Evolutionary conservation across 2,888 invertebrate genomes (phyloP), one percentile per base, ranked within the genome.

Genomic region (Thecophora atra): DNA sequence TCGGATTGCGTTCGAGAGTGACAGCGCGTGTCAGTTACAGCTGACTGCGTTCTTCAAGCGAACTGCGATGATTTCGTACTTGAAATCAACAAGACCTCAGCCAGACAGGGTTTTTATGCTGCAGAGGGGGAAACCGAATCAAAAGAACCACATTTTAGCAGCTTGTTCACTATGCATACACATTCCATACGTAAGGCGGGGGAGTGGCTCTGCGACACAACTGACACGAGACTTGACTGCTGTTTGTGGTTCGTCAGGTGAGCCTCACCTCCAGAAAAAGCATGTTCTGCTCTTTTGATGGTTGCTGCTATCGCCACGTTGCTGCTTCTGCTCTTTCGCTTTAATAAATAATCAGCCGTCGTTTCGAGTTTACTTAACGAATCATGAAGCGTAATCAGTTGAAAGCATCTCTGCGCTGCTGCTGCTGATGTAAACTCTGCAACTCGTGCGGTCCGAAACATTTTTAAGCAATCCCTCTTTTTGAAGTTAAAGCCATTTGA

Each of bases 181-280:
- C 17, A 52, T 52, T 2, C 6, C 11, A 11, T 37, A 37, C 11
- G 30, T 30, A 37, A n/a, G n/a, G n/a, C n/a, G n/a, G n/a, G n/a
- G n/a, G n/a, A n/a, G n/a, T n/a, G n/a, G n/a, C n/a, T 37, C 7
- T 37, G 37, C 11, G 37, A 37, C 37, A 37, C 37, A 37, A 37
- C 37, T 11, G 26, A 21, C 37, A 11, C 58, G 28, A 2, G 19
- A 44, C 63, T 63, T 63, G 21, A 44, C 44, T n/a, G 44, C 64
- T 47, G 47, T 21, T 44, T 64, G 24, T 11, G 47, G 64, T 47
- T 44, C 64, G 47, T 64, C 65, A 65, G 65, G 65, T 65, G 65
- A 51, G 19, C 28, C 52, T 5, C 19, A 64, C 21, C 42, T 7
- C 62, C 3, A 60, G 62, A 37, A 37, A 37, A 37, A 37, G 37